phyloP scores from a whole-genome alignment of 1,140 invertebrate genomes.

The Pinna nobilis region DNA sequence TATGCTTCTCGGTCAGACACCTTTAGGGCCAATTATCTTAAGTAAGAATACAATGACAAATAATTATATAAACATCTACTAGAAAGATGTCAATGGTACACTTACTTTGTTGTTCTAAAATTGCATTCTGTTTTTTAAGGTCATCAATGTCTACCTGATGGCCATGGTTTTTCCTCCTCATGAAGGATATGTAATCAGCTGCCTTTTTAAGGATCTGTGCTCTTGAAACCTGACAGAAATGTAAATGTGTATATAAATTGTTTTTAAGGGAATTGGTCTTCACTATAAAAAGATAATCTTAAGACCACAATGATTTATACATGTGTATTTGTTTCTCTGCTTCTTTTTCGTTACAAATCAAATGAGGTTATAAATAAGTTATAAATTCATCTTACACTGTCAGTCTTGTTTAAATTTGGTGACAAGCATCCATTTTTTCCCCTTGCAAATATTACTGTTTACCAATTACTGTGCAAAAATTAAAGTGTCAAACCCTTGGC shows the following conservation, averaged over 20 bases:
- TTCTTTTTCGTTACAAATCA: too few relatives aligned
- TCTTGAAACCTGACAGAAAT: slow-evolving; percentile 86
- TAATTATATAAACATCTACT: background rate
- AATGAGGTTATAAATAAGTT: too few relatives aligned
- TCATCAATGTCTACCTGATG: slow-evolving; percentile 97
- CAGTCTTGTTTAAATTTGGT: too few relatives aligned
- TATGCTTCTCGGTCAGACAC: too few relatives aligned
- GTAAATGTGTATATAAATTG: background rate
- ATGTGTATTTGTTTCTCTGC: too few relatives aligned
- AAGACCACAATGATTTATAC: background rate
- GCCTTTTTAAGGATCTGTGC: slow-evolving; percentile 99
- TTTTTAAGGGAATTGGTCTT: background rate
- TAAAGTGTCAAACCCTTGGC: too few relatives aligned
- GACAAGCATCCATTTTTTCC: too few relatives aligned
- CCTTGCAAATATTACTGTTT: too few relatives aligned
- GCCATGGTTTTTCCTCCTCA: slow-evolving; percentile 93
- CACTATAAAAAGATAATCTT: background rate
- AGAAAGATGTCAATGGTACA: background rate
- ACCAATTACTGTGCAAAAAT: too few relatives aligned
- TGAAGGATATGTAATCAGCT: slow-evolving; percentile 96
- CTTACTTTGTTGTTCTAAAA: slow-evolving; percentile 93
- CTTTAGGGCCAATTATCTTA: too few relatives aligned
- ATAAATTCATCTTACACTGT: too few relatives aligned
- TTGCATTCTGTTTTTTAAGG: slow-evolving; percentile 91
- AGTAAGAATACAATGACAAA: background rate